A percentile compares a stretch with the other conserved stretches of the same genome.
phyloP scores from a whole-genome alignment of 1,140 invertebrate genomes.

The Drosophila lowei region DNA sequence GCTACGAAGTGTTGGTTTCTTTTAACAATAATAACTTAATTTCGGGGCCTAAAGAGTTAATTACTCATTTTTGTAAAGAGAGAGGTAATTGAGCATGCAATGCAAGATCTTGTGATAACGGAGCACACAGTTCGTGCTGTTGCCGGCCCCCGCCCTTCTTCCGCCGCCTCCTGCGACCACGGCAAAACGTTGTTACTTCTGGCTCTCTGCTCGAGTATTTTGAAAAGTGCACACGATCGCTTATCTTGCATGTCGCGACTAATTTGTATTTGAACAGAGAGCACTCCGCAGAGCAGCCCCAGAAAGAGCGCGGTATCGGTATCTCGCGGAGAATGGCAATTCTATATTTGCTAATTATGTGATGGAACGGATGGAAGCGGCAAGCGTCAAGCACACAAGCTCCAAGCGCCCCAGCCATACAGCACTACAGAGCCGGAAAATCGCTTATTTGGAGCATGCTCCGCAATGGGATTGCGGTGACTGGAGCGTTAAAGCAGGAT shows the following conservation, averaged over 20 bases:
- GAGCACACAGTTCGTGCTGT: constrained; percentile 23
- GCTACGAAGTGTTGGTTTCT: constrained; percentile 33
- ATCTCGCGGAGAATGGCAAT: constrained; percentile 11
- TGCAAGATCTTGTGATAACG: constrained; percentile 61
- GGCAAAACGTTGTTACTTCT: constrained; percentile 52
- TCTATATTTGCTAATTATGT: constrained; percentile 61
- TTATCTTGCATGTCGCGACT: constrained; percentile 72
- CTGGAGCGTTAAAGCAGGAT: constrained; percentile 3
- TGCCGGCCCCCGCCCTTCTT: constrained; percentile 8
- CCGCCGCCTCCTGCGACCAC: constrained; percentile 6
- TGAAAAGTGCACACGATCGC: constrained; percentile 53
- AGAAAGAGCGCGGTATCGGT: constrained; percentile 19
- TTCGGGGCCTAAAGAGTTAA: constrained; percentile 34
- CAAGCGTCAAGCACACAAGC: no score
- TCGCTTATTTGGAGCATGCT: not conserved
- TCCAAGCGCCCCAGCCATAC: constrained; percentile 5
- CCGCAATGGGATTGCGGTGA: not conserved
- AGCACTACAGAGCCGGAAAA: not conserved
- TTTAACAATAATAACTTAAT: constrained; percentile 33
- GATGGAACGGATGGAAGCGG: constrained; percentile 9
- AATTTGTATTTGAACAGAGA: constrained; percentile 62
- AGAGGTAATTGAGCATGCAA: constrained; percentile 58
- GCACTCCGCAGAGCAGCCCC: not conserved
- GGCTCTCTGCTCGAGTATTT: constrained; percentile 22
- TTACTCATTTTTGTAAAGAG: constrained; percentile 23